Conservation (phyloP, 2,797 vertebrate genomes). For the Mastacembelus armatus region DNA sequence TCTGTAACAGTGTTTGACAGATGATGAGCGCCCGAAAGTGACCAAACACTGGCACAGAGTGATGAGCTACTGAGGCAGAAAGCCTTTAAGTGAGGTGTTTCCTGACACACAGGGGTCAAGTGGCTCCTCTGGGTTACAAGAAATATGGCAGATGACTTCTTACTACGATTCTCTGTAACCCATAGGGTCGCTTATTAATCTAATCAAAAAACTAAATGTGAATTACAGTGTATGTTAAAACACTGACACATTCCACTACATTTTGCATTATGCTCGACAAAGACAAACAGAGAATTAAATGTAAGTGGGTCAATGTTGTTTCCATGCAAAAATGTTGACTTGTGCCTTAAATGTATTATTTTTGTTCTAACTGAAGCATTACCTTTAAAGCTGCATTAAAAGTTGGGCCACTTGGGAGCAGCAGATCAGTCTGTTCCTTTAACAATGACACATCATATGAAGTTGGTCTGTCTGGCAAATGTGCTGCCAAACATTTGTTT, state of each 20-base stretch:
- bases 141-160: conserved; percentile 36
- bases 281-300: neutral
- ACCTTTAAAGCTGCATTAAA: neutral
- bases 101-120: conserved; percentile 38
- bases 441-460: too few relatives aligned
- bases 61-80: conserved; percentile 17
- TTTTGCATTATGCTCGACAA: neutral
- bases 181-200: neutral
- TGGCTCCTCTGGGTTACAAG: conserved; percentile 28
- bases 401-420: too few relatives aligned
- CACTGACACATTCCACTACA: neutral
- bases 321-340: too few relatives aligned
- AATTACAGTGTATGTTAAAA: neutral
- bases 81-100: conserved; percentile 2
- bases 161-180: neutral
- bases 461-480: too few relatives aligned
- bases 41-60: conserved; percentile 14
- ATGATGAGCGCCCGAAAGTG: conserved; percentile 21
- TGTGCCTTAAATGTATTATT: too few relatives aligned
- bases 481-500: too few relatives aligned
- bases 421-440: too few relatives aligned
- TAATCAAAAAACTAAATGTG: conserved; percentile 10
- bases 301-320: neutral
- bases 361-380: too few relatives aligned
- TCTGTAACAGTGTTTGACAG: conserved; percentile 26